Percentiles rank a stretch among this genome's conserved stretches.
Conservation (phyloP, 2,888 invertebrate genomes). For the Nomada fabriciana region DNA sequence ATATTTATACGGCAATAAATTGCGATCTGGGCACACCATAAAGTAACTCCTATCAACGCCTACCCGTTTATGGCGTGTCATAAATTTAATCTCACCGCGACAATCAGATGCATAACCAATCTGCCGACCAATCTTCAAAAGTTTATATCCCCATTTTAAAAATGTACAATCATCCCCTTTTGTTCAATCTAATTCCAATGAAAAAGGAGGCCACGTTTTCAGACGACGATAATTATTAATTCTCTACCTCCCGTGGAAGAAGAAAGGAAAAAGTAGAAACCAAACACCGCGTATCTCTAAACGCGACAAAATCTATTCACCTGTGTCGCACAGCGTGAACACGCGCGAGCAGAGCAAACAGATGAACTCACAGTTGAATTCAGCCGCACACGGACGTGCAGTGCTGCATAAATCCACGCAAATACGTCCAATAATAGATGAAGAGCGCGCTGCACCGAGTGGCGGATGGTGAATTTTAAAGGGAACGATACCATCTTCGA, state of each 20-base stretch:
- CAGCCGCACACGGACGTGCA: not conserved
- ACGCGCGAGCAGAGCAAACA: not conserved
- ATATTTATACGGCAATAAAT: constrained; percentile 5
- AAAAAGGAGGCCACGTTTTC: too few species aligned
- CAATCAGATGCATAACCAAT: too few species aligned
- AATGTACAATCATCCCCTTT: too few species aligned
- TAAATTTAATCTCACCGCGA: not conserved
- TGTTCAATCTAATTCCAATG: too few species aligned
- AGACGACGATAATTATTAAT: too few species aligned
- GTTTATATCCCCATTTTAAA: too few species aligned
- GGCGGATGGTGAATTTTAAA: constrained; percentile 17
- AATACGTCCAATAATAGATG: constrained; percentile 12
- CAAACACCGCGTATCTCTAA: too few species aligned
- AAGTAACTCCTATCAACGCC: constrained; percentile 4
- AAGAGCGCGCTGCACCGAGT: not conserved
- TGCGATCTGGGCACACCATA: not conserved
- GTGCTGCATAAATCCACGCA: constrained; percentile 2
- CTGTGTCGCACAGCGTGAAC: not conserved
- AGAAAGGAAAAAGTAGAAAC: too few species aligned
- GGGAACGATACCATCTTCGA: constrained; percentile 9
- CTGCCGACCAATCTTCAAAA: too few species aligned
- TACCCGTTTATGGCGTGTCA: too few species aligned
- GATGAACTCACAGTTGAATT: not conserved
- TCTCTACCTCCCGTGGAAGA: too few species aligned
- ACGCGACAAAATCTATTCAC: not conserved